Conservation (phyloP, 1,140 invertebrate species). For the Aricia agestis region DNA sequence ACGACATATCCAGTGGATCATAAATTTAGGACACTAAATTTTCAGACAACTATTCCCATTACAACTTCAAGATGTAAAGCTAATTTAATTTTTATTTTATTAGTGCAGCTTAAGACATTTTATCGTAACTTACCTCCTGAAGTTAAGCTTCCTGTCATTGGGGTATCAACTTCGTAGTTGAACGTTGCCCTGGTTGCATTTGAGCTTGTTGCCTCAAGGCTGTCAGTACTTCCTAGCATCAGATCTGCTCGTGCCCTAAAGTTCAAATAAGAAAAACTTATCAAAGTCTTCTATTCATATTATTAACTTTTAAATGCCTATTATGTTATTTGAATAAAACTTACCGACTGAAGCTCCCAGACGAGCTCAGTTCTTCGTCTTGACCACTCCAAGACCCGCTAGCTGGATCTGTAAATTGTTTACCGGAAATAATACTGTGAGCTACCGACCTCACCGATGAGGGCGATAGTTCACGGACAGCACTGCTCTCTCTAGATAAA, state of each 20-base stretch:
- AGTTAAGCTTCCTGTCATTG: slow-evolving; percentile 88
- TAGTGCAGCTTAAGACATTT: neutral
- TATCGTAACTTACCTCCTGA: slow-evolving; percentile 76
- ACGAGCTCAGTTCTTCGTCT: slow-evolving; percentile 74
- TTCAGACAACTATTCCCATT: no score
- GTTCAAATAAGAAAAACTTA: slow-evolving; percentile 11
- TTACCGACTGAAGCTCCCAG: slow-evolving; percentile 74
- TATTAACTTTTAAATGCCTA: neutral
- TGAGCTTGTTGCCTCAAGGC: slow-evolving; percentile 83
- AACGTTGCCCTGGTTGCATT: slow-evolving; percentile 89
- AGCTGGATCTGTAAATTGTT: slow-evolving; percentile 76
- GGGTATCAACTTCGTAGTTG: slow-evolving; percentile 87
- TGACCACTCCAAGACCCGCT: slow-evolving; percentile 75
- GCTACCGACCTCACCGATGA: slow-evolving; percentile 71
- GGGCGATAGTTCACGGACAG: slow-evolving; percentile 70
- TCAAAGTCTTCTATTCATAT: neutral
- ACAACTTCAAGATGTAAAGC: no score
- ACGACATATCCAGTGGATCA: no score
- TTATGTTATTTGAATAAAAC: slow-evolving; percentile 15
- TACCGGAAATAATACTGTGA: slow-evolving; percentile 70
- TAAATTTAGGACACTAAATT: no score
- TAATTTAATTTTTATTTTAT: no score
- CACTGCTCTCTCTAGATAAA: slow-evolving; percentile 59
- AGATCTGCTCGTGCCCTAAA: slow-evolving; percentile 71
- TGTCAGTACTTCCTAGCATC: slow-evolving; percentile 82